phyloP scores from a whole-genome alignment of 2,113 vertebrate genomes.

The Heterotis niloticus region DNA sequence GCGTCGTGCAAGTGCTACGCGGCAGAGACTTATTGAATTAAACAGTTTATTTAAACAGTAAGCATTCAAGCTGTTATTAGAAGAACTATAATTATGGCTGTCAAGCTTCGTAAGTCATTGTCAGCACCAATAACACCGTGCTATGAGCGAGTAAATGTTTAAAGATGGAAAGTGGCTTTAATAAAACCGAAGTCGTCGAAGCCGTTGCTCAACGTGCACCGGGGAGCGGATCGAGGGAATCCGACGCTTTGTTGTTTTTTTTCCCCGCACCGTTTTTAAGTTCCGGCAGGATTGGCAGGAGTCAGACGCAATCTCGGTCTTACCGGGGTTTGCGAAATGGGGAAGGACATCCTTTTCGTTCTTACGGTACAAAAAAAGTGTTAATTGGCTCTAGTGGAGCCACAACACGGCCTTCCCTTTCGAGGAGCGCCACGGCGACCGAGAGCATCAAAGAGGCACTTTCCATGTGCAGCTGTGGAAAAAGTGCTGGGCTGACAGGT shows the following conservation, averaged over 20 bases:
- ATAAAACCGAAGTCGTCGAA: slow-evolving; percentile 1
- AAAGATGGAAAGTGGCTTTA: slow-evolving; percentile 11
- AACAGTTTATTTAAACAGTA: slow-evolving; percentile 22
- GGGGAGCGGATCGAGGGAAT: slow-evolving; percentile 36
- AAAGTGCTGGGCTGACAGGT: slow-evolving; percentile 37
- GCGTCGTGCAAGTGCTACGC: neutral
- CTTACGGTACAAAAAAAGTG: slow-evolving; percentile 37
- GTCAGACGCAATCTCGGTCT: slow-evolving; percentile 63
- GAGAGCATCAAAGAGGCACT: slow-evolving; percentile 41
- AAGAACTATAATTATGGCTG: slow-evolving; percentile 12
- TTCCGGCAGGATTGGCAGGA: slow-evolving; percentile 53
- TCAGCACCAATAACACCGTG: neutral
- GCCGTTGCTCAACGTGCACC: neutral
- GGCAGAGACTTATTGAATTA: neutral
- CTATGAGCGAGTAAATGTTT: slow-evolving; percentile 5
- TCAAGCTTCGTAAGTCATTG: slow-evolving; percentile 6
- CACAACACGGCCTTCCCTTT: slow-evolving; percentile 46
- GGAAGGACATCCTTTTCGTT: slow-evolving; percentile 54
- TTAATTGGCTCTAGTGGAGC: slow-evolving; percentile 59
- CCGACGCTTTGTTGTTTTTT: slow-evolving; percentile 53
- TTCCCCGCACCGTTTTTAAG: slow-evolving; percentile 44
- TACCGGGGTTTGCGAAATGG: slow-evolving; percentile 58
- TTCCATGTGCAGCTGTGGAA: slow-evolving; percentile 41
- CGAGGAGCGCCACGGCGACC: slow-evolving; percentile 37
- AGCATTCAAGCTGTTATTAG: neutral